Evolutionary conservation across 2,888 invertebrate genomes (phyloP).

Genomic region (Dynastes tityus): DNA sequence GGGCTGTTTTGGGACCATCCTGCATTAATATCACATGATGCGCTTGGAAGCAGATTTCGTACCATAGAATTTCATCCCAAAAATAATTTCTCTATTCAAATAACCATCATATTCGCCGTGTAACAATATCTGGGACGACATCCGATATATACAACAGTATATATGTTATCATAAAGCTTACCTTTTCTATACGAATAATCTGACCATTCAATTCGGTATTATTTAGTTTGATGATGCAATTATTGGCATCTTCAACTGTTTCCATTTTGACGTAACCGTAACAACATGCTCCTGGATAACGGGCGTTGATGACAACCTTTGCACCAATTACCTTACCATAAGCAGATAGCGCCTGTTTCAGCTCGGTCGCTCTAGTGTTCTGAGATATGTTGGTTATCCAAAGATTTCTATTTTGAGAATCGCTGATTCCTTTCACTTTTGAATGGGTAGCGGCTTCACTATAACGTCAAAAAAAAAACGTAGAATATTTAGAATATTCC

Average conservation of each 20-base stretch:
- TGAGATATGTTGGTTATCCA: conserved; percentile 97
- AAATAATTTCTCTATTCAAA: too few relatives aligned
- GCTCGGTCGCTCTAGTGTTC: conserved; percentile 92
- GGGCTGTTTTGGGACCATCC: too few relatives aligned
- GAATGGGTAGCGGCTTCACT: conserved; percentile 51
- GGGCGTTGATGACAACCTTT: conserved; percentile 96
- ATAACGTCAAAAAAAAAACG: conserved; percentile 56
- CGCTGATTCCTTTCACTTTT: conserved; percentile 55
- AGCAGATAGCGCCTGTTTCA: conserved; percentile 93
- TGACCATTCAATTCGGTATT: conserved; percentile 95
- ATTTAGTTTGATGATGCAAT: conserved; percentile 92
- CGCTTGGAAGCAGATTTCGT: too few relatives aligned
- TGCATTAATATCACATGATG: too few relatives aligned
- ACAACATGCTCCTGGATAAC: conserved; percentile 92
- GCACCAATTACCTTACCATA: conserved; percentile 96
- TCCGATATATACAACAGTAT: too few relatives aligned
- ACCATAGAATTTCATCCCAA: too few relatives aligned
- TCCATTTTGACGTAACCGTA: conserved; percentile 98
- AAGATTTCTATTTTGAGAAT: conserved; percentile 78
- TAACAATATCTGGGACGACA: too few relatives aligned
- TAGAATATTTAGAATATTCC: conserved; percentile 8
- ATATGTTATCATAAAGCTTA: conserved; percentile 61
- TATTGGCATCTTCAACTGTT: conserved; percentile 89
- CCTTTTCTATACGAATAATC: conserved; percentile 95
- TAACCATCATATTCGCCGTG: too few relatives aligned